phyloP scores from a whole-genome alignment of 2,797 vertebrate species.

The Selene dorsalis region DNA sequence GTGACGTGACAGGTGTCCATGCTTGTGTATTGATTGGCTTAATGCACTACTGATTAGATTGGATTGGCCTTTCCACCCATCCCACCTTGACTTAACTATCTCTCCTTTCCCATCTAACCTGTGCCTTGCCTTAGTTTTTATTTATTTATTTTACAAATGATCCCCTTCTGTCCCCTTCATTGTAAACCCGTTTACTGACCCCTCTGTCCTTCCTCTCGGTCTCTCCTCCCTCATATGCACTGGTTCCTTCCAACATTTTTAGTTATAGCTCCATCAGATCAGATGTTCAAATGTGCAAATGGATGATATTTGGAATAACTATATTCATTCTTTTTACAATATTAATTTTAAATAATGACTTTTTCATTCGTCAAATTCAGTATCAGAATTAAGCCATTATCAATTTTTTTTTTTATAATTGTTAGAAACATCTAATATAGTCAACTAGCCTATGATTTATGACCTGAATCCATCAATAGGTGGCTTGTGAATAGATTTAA shows the following conservation, averaged over 20 bases:
- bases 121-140: constrained; percentile 22
- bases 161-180: constrained; percentile 16
- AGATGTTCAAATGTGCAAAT: background rate
- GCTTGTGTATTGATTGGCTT: constrained; percentile 67
- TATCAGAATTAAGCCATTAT: too few relatives aligned
- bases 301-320: too few relatives aligned
- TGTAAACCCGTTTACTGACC: constrained; percentile 13
- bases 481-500: too few relatives aligned
- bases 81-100: constrained; percentile 53
- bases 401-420: too few relatives aligned
- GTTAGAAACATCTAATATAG: too few relatives aligned
- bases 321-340: too few relatives aligned
- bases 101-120: constrained; percentile 8
- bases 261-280: background rate
- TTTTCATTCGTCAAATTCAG: too few relatives aligned
- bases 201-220: constrained; percentile 4
- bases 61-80: constrained; percentile 40
- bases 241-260: background rate
- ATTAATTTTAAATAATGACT: too few relatives aligned
- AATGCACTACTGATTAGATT: constrained; percentile 68
- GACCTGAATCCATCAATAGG: too few relatives aligned
- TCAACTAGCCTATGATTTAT: too few relatives aligned
- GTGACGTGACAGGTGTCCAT: constrained; percentile 46
- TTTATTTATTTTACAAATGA: background rate
- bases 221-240: background rate